Evolutionary conservation across 2,113 vertebrate species (phyloP), one percentile per base, ranked within the genome.

Genomic region (Gobius niger): DNA sequence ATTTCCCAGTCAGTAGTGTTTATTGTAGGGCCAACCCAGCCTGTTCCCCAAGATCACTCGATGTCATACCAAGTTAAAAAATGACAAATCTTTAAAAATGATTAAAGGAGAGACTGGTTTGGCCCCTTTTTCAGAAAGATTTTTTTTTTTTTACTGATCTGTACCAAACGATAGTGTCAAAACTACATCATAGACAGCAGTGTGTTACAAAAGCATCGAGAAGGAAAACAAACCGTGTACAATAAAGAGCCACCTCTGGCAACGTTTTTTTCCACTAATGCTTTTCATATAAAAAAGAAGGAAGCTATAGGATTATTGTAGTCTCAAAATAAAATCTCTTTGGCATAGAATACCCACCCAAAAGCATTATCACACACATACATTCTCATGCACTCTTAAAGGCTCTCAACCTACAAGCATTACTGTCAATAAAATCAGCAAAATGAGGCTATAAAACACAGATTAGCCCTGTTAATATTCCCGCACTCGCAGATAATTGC

Each of bases 241-340:
- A 24, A 72, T 54, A 12, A 24, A 49, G 54, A 86, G 73, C 82
- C 84, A 81, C 80, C 82, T 83, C 76, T 72, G 87, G 89, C 85
- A 83, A 82, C 84, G 83, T 84, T 19, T 52, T 52, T 82, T 81
- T 76, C 77, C 84, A 87, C 80, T 77, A 83, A 67, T 73, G 72
- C 68, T 53, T 67, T 18, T 44, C 68, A 70, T 72, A 24, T 54
- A 79, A 68, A 72, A 69, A 54, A 66, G 52, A 69, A 74, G 34
- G 56, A 85, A 68, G 75, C 76, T 80, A 76, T 47, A 80, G 61
- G 84, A 90, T 91, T 86, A 88, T 90, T 79, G 8, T 57, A 7
- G 24, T 86, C 80, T 88, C 87, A 89, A 87, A 87, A 90, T 91
- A 89, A 92, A 92, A 90, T 92, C 85, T 93, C 90, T 92, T 92